Evolutionary conservation across 92 coral and sea anemone genomes (phyloP).

Genomic region (Plumapathes pennacea): DNA sequence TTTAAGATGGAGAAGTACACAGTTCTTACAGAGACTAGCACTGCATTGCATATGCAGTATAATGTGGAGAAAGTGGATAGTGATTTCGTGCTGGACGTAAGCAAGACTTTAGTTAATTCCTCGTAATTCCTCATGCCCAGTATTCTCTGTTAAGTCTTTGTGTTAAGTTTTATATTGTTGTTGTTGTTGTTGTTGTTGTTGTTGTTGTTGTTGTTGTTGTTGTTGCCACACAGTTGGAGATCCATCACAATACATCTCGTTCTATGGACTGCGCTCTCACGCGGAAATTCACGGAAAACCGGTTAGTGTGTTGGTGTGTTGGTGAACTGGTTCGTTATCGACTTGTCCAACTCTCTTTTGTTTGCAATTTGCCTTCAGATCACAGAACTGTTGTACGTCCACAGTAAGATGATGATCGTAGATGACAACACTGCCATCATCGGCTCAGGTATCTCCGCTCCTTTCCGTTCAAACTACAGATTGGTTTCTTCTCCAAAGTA

Average conservation of each 20-base stretch:
- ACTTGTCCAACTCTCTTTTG: not conserved
- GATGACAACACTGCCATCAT: constrained; percentile 85
- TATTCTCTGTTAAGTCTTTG: no score
- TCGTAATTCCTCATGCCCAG: no score
- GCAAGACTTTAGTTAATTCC: no score
- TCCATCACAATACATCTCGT: constrained; percentile 79
- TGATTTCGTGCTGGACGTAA: no score
- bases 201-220: not conserved
- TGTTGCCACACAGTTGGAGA: constrained; percentile 65
- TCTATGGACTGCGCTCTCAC: constrained; percentile 81
- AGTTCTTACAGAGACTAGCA: no score
- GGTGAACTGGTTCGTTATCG: not conserved
- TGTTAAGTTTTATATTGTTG: no score
- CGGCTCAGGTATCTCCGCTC: constrained; percentile 80
- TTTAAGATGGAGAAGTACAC: no score
- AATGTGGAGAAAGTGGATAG: no score
- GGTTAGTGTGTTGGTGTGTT: constrained; percentile 35
- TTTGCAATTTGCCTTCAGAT: constrained; percentile 40
- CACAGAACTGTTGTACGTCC: constrained; percentile 90
- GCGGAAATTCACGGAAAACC: constrained; percentile 77
- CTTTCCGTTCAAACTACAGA: no score
- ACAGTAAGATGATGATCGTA: constrained; percentile 91
- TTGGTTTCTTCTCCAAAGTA: no score
- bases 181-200: no score
- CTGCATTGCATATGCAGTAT: no score